Conservation (phyloP, 2,888 invertebrate genomes). For the Dolichomitus sp. region DNA sequence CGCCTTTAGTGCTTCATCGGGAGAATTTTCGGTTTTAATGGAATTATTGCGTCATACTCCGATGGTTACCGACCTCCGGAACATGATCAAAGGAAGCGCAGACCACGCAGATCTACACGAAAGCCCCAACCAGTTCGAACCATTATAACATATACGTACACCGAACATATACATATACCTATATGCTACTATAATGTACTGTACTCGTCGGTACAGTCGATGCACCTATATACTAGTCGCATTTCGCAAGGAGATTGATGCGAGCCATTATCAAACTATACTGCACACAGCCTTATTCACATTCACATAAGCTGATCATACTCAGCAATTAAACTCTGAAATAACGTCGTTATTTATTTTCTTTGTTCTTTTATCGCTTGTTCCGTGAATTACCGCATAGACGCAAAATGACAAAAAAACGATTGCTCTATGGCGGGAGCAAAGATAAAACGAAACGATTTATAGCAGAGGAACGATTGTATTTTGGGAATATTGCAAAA, state of each 20-base stretch:
- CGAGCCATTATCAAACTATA: slow-evolving; percentile 5
- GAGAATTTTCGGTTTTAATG: slow-evolving; percentile 54
- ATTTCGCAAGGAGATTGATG: slow-evolving; percentile 26
- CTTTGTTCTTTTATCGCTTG: background rate
- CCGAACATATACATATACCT: background rate
- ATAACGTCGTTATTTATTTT: background rate
- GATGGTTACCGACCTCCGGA: slow-evolving; percentile 37
- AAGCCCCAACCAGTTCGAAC: slow-evolving; percentile 20
- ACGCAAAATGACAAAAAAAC: background rate
- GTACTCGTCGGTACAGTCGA: background rate
- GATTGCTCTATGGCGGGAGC: background rate
- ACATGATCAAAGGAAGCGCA: slow-evolving; percentile 54
- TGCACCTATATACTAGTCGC: background rate
- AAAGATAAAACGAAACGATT: background rate
- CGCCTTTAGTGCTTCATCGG: slow-evolving; percentile 50
- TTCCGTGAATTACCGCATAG: background rate
- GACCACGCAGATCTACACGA: slow-evolving; percentile 17
- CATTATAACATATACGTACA: slow-evolving; percentile 7
- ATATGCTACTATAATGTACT: background rate
- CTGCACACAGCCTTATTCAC: background rate
- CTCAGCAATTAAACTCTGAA: background rate
- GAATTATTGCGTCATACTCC: slow-evolving; percentile 50
- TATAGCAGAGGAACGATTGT: background rate
- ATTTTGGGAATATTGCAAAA: background rate
- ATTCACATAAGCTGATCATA: background rate